Base-by-base conservation (phyloP, 2,888 invertebrate genomes). In the Myopa tessellatipennis region DNA sequence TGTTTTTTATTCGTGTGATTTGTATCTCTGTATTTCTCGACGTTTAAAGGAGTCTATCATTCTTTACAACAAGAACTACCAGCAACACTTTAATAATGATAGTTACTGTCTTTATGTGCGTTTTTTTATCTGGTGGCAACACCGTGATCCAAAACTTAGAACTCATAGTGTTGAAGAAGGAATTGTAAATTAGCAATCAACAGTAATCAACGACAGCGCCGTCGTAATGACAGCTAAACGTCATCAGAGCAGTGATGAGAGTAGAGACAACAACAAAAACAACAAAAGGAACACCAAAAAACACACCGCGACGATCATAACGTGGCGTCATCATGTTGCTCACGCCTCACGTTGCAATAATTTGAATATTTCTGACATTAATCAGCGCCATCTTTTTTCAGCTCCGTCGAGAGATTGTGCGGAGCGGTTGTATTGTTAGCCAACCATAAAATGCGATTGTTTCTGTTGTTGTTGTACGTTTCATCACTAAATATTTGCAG, bases 301-400 rank as follows among this genome's bases (percentile, higher is more conserved):
- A 7, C 67, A 36, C 67, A 36, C 18, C 67, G 67, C 45, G 67
- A 18, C n/a, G 36, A 34, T 71, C 26, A 18, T 12, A 38, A 40
- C 72, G 60, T 60, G n/a, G 18, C 58, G 40, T 26, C 58, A 18
- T 26, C 58, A 18, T 60, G 36, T 38, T 40, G 26, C 72, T 8
- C n/a, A 55, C 38, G 67, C 55, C 16, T 68, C 36, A 68, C 68
- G 55, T 74, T 74, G 68, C 68, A 52, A 67, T 74, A 68, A 74
- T 74, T 74, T 45, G 63, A 74, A 74, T 65, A 26, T 50, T 74
- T 74, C 65, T 40, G 63, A 65, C 50, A 74, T 74, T 65, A 40
- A 65, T 65, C 74, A 52, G 50, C 74, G 50, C 52, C 65, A 65
- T 63, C 18, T 61, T 60, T 40, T 63, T 61, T 4, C 45, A 10